Base-by-base conservation (phyloP, 2,888 invertebrate species). In the Agrotis exclamationis region DNA sequence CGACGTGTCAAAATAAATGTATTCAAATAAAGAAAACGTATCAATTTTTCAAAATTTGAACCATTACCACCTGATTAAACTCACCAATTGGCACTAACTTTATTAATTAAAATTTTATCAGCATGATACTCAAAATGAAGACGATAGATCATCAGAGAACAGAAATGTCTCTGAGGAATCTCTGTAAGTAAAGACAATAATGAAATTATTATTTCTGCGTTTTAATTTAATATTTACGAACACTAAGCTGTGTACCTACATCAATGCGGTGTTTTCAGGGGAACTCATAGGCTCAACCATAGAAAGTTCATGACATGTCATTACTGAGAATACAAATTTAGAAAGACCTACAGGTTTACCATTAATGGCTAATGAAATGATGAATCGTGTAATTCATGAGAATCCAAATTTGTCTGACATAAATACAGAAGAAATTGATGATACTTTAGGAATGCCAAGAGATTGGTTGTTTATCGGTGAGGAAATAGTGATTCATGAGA, bases 51-150 rank as follows among this genome's bases (percentile, higher is more conserved):
- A 14, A 69, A 70, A 28, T 45, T 50, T 33, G 56, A 24, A 4
- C 28, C 6, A 11, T 6, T 28, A 44, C 11, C 24, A 11, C 39
- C 39, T 65, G 28, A 1, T 28, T 67, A 57, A 57, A 57, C 44
- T 69, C 67, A 67, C 57, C 20, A n/a, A 68, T 70, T 70, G 70
- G 70, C 69, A 67, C 14, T 70, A 57, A 67, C 39, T 66, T 22
- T 39, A 51, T 24, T 64, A 20, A 51, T 64, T n/a, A 14, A 44
- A 62, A 66, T 39, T 20, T 64, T 28, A 64, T 18, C 9, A 64
- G 65, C 65, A 51, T 67, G 67, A 51, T 51, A 50, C 22, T 48
- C 20, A 50, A 63, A 63, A 51, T 24, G 20, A 67, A 28, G 67
- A 51, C 24, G 24, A 58, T 58, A 22, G n/a, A 51, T 24, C 24